Conservation (phyloP, 2,888 invertebrate species). For the Eucera pruinosa region DNA sequence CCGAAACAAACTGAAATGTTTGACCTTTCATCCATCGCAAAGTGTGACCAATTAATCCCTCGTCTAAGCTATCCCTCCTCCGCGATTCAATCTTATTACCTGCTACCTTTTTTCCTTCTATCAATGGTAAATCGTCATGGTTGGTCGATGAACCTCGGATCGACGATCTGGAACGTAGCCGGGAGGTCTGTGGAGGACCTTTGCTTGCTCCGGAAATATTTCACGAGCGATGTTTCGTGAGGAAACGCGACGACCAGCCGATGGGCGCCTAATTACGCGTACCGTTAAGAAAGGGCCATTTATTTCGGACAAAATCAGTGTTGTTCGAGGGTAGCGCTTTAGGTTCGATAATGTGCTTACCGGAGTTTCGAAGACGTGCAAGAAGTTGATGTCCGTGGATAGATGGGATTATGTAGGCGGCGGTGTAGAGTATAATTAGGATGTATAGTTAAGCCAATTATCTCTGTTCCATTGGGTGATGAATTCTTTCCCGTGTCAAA, state of each 20-base stretch:
- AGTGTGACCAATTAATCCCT: constrained; percentile 57
- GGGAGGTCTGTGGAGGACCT: constrained; percentile 29
- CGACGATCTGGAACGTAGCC: constrained; percentile 45
- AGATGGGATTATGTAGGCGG: background rate
- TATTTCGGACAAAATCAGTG: constrained; percentile 20
- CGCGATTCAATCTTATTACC: constrained; percentile 32
- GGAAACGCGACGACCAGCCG: constrained; percentile 9
- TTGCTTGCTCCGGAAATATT: constrained; percentile 12
- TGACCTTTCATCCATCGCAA: constrained; percentile 13
- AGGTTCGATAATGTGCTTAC: constrained; percentile 8
- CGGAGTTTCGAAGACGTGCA: background rate
- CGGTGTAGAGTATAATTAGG: no score
- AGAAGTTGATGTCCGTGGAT: background rate
- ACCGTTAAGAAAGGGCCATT: constrained; percentile 41
- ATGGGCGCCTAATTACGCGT: constrained; percentile 26
- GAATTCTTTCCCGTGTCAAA: no score
- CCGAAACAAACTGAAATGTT: no score
- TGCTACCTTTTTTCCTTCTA: background rate
- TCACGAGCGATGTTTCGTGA: constrained; percentile 20
- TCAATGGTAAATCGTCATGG: constrained; percentile 39
- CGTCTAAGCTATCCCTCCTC: constrained; percentile 36
- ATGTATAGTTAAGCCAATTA: background rate
- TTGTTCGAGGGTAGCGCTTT: background rate
- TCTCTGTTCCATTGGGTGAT: background rate
- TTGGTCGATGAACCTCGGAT: constrained; percentile 62